These are phyloP conservation scores for Oreochromis aureus DNA, from an alignment of 2,113 vertebrate species.

Conservation along the genomic window DNA sequence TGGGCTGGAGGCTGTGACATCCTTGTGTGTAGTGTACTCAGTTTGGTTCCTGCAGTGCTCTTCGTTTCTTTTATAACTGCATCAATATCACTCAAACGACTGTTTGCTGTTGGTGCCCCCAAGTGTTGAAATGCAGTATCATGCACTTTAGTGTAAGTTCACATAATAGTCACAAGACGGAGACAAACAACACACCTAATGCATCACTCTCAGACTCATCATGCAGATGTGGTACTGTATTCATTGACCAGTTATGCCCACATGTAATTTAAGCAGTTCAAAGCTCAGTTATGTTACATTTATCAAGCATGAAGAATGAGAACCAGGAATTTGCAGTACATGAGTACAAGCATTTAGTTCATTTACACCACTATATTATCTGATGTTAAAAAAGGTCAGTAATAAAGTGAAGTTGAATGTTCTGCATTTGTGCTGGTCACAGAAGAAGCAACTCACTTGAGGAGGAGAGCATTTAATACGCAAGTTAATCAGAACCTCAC, in stretches of 20 bases:
- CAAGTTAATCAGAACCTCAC: conserved; percentile 22
- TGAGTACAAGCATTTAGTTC: neutral
- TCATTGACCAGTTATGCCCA: neutral
- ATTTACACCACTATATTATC: neutral
- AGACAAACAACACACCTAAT: neutral
- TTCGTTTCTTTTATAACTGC: neutral
- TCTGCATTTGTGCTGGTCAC: neutral
- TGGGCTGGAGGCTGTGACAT: neutral
- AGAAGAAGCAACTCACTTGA: neutral
- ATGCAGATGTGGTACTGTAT: neutral
- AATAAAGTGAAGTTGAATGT: neutral
- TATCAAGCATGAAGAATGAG: neutral
- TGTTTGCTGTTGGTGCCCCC: neutral
- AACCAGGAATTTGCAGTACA: neutral
- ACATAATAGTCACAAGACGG: neutral
- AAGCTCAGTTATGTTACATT: neutral
- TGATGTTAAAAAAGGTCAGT: neutral
- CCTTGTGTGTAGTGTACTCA: neutral
- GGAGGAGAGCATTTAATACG: neutral
- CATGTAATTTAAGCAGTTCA: neutral
- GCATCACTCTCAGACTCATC: neutral
- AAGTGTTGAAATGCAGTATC: neutral
- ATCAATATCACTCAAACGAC: neutral
- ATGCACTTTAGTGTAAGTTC: neutral
- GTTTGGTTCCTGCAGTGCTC: neutral